These are phyloP conservation scores for Argynnis bischoffii DNA, from an alignment of 2,888 invertebrate genomes.

Conservation along the genomic window DNA sequence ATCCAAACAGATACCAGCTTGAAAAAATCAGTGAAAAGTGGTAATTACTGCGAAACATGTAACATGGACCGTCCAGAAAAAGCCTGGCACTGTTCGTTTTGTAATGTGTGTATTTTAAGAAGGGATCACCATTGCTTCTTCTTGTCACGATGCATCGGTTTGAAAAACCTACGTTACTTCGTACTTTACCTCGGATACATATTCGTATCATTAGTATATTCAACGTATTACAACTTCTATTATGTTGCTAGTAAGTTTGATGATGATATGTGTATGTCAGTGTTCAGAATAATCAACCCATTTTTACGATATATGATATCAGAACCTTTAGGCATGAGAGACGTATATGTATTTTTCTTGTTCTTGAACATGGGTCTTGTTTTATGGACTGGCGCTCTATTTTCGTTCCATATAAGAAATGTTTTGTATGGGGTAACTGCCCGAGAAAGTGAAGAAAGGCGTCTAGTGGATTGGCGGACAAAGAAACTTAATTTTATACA, in stretches of 20 bases:
- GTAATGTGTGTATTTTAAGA: constrained; percentile 89
- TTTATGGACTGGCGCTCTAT: constrained; percentile 50
- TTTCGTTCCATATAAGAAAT: constrained; percentile 67
- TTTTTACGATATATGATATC: constrained; percentile 46
- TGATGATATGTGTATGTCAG: constrained; percentile 46
- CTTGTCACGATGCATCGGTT: constrained; percentile 91
- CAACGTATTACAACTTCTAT: constrained; percentile 84
- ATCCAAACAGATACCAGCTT: constrained; percentile 53
- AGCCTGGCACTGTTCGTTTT: constrained; percentile 92
- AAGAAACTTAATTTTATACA: constrained; percentile 85
- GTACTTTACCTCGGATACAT: constrained; percentile 87
- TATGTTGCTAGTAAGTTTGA: constrained; percentile 78
- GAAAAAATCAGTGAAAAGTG: constrained; percentile 38
- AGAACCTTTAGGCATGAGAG: constrained; percentile 48
- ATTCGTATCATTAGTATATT: constrained; percentile 85
- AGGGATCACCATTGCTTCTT: constrained; percentile 94
- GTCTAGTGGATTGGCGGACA: constrained; percentile 83
- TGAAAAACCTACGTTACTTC: constrained; percentile 91
- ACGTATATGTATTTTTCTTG: constrained; percentile 54
- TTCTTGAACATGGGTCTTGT: constrained; percentile 51
- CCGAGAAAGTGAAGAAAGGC: constrained; percentile 63
- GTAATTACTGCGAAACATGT: constrained; percentile 87
- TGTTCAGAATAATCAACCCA: constrained; percentile 53
- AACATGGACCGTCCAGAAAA: constrained; percentile 86
- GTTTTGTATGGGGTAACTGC: constrained; percentile 79